These are phyloP conservation scores for Leptosomus discolor DNA, from an alignment of 2,113 vertebrate genomes.

Conservation along the genomic window DNA sequence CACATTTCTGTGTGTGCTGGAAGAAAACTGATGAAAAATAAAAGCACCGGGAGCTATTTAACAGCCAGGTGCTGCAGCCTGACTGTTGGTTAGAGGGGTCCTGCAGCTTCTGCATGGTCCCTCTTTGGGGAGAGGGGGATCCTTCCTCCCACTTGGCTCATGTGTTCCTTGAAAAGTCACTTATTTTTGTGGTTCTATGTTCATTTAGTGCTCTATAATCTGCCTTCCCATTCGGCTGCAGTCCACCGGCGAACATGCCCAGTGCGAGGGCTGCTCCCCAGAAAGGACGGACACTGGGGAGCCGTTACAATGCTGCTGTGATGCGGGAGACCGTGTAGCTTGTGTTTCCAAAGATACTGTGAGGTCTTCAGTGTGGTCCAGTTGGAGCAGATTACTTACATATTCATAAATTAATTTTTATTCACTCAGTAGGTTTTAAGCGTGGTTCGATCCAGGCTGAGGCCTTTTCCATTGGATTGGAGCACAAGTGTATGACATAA, in stretches of 20 bases:
- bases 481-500: neutral
- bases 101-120: accelerated
- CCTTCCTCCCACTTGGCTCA: neutral
- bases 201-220: neutral
- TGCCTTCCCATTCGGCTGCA: neutral
- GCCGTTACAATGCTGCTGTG: neutral
- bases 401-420: neutral
- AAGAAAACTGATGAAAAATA: neutral
- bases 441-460: neutral
- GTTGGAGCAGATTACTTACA: neutral
- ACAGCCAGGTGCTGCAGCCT: neutral
- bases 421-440: neutral
- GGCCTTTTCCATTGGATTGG: neutral
- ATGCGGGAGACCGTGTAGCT: neutral
- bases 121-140: neutral
- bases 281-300: neutral
- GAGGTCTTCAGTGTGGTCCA: neutral
- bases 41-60: accelerated
- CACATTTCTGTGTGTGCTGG: neutral
- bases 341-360: neutral
- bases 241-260: accelerated
- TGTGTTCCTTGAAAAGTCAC: neutral
- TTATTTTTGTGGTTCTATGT: neutral
- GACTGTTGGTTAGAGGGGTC: neutral
- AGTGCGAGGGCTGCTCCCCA: neutral